Percentiles rank a stretch among this genome's conserved stretches.
phyloP scores from a whole-genome alignment of 2,113 vertebrate species.

The Erythrocebus patas region DNA sequence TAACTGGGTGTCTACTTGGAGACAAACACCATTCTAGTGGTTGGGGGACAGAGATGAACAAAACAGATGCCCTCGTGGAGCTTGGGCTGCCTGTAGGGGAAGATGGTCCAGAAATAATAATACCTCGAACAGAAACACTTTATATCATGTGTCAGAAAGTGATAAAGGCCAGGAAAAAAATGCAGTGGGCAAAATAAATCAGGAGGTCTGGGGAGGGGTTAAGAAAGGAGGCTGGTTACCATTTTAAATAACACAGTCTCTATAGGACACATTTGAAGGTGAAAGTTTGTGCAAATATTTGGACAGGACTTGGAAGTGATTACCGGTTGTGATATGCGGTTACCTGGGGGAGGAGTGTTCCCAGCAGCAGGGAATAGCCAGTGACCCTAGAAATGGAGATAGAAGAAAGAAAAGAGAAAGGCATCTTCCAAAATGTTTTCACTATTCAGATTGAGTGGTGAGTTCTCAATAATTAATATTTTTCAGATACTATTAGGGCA shows the following conservation, averaged over 20 bases:
- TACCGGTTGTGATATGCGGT: neutral
- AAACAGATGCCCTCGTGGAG: accelerated
- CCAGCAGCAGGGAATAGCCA: neutral
- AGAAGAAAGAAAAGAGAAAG: neutral
- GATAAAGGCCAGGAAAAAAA: neutral
- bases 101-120: accelerated
- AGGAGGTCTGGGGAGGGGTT: accelerated
- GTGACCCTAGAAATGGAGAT: neutral
- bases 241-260: neutral
- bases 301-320: neutral
- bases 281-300: neutral
- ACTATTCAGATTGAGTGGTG: accelerated
- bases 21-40: accelerated
- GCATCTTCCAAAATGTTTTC: neutral
- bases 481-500: neutral
- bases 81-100: neutral
- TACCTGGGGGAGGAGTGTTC: accelerated
- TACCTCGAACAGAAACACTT: accelerated
- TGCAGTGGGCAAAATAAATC: accelerated
- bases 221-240: accelerated
- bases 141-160: accelerated
- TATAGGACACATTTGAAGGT: accelerated
- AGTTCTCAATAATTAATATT: neutral
- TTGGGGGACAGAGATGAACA: accelerated
- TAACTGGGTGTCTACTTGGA: accelerated